Evolutionary conservation across 2,113 vertebrate species (phyloP), one percentile per base, ranked within the genome.

Genomic region (Clarias batrachus): DNA sequence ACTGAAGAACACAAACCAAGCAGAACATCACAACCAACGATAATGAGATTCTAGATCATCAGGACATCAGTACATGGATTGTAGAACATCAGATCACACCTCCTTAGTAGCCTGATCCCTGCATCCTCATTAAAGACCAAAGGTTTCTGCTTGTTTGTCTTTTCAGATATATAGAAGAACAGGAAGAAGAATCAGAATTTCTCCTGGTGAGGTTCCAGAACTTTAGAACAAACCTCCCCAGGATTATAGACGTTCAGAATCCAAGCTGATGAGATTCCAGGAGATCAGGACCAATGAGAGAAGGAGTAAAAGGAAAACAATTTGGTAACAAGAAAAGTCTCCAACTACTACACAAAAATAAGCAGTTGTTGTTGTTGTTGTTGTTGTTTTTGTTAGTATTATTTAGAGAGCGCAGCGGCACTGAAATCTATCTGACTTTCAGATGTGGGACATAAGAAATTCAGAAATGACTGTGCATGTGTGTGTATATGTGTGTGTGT

Each of bases 401-500:
- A 12, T 16, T 48, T 52, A 25, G 37, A 74, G 17, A 23, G 19
- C 13, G 13, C n/a, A n/a, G 0, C 17, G 27, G 41, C 4, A n/a
- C 48, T 57, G 74, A 78, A 78, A 78, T 78, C 52, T 25, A 57
- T 52, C 17, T 27, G 21, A 78, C 27, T 33, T 5, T 73, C 33
- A 25, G 56, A 37, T 84, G 68, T 84, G 82, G 68, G 66, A 52
- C 33, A 21, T 8, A 74, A 16, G 30, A 84, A 60, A 57, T 19
- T 33, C n/a, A 30, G 13, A 30, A 79, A 77, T 85, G 70, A 66
- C 52, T 66, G 3, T 16, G 83, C 13, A 33, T 57, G 70, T 85
- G 56, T 88, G 74, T 80, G 54, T 71, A 59, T 65, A 54, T 83
- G 62, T 87, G 81, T 68, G 65, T 68, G 25, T 62, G 33, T 57